phyloP scores from a whole-genome alignment of 2,888 invertebrate species.

The Agonopterix heracliana region DNA sequence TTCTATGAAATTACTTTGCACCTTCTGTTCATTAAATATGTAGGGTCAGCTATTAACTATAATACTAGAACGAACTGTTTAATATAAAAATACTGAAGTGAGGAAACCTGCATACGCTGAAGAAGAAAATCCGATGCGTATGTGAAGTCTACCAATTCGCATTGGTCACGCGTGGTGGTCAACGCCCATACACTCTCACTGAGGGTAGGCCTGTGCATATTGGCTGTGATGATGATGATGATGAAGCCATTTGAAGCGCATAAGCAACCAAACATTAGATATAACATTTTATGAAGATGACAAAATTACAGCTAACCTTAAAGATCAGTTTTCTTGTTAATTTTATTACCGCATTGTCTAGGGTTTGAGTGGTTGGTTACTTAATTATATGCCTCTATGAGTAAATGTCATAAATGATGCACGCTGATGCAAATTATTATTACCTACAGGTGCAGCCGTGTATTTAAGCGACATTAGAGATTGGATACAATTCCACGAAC shows the following conservation, averaged over 20 bases:
- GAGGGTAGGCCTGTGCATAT: too few species aligned
- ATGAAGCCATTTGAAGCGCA: not conserved
- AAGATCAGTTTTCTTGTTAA: slow-evolving; percentile 24
- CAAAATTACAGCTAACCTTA: slow-evolving; percentile 29
- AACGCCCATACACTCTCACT: too few species aligned
- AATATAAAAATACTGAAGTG: too few species aligned
- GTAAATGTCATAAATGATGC: slow-evolving; percentile 34
- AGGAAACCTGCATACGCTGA: too few species aligned
- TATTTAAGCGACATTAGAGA: slow-evolving; percentile 2
- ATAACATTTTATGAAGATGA: slow-evolving; percentile 11
- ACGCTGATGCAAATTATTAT: slow-evolving; percentile 25
- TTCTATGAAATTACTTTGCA: slow-evolving; percentile 31
- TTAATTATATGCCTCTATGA: slow-evolving; percentile 31
- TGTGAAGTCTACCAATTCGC: too few species aligned
- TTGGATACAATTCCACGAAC: not conserved
- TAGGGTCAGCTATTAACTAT: not conserved
- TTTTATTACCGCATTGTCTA: slow-evolving; percentile 36
- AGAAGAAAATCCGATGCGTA: too few species aligned
- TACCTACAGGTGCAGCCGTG: slow-evolving; percentile 12
- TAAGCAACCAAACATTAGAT: not conserved
- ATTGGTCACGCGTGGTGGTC: too few species aligned
- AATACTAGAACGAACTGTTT: too few species aligned
- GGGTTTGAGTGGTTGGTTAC: slow-evolving; percentile 23
- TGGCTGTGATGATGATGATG: too few species aligned
- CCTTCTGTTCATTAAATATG: slow-evolving; percentile 14